Evolutionary conservation across 2,888 invertebrate genomes (phyloP).

Genomic region (Lasioglossum zephyrum): DNA sequence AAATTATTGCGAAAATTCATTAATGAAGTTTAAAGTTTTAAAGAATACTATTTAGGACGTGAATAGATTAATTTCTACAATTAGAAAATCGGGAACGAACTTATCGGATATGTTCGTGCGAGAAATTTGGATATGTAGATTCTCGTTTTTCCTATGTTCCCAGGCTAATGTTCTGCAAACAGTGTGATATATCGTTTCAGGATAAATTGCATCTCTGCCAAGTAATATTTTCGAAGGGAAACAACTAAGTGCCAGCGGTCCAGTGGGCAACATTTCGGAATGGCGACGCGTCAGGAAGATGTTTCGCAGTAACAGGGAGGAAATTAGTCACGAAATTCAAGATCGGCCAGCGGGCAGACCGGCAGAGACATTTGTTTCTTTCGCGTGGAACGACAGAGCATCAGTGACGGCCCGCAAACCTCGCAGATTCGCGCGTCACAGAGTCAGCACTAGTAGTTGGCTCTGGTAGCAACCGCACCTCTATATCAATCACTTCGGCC

Average conservation of each 20-base stretch:
- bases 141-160: no score
- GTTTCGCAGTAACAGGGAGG: not conserved
- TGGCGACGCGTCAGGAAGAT: not conserved
- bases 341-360: not conserved
- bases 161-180: not conserved
- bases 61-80: no score
- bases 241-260: not conserved
- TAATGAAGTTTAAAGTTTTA: no score
- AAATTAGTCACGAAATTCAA: slow-evolving; percentile 23
- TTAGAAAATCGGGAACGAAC: no score
- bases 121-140: no score
- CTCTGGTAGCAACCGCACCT: slow-evolving; percentile 81
- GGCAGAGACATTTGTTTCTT: slow-evolving; percentile 62
- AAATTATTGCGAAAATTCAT: not conserved
- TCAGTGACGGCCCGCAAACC: slow-evolving; percentile 77
- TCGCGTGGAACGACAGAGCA: slow-evolving; percentile 51
- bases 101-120: no score
- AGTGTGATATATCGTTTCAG: not conserved
- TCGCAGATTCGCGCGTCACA: slow-evolving; percentile 82
- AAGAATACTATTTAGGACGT: no score
- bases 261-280: not conserved
- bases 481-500: slow-evolving; percentile 83
- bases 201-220: not conserved
- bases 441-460: slow-evolving; percentile 83
- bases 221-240: not conserved